A percentile compares a stretch with the other conserved stretches of the same genome.
phyloP scores from a whole-genome alignment of 2,888 invertebrate species.

The Dynastes grantii region DNA sequence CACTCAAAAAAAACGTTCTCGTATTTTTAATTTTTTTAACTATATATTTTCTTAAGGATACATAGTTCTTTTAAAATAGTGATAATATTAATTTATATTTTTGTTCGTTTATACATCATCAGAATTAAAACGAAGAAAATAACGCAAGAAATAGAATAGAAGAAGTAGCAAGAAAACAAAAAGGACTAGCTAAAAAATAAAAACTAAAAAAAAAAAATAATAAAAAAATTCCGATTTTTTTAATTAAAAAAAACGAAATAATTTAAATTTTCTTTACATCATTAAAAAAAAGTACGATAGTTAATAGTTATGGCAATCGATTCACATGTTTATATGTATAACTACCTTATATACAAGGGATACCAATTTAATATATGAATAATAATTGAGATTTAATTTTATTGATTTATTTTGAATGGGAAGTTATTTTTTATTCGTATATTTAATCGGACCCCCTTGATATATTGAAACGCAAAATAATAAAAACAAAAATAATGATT shows the following conservation, averaged over 20 bases:
- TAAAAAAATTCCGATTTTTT: not conserved
- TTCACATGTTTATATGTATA: constrained; percentile 60
- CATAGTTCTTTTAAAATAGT: constrained; percentile 4
- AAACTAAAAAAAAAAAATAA: not conserved
- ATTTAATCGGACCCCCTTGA: not conserved
- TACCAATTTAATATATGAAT: not conserved
- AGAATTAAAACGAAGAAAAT: not conserved
- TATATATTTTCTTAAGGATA: constrained; percentile 13
- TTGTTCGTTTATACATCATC: not conserved
- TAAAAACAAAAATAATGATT: constrained; percentile 55
- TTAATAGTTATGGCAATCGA: constrained; percentile 64
- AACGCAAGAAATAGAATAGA: constrained; percentile 5
- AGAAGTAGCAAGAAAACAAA: not conserved
- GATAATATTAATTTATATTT: not conserved
- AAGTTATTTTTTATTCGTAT: not conserved
- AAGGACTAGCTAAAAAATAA: constrained; percentile 14
- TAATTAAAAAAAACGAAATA: constrained; percentile 28
- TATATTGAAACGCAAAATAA: constrained; percentile 56
- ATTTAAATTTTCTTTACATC: constrained; percentile 53
- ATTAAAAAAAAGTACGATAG: constrained; percentile 6
- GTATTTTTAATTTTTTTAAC: not conserved
- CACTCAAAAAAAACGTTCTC: not conserved
- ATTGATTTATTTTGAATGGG: not conserved
- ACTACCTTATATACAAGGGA: not conserved
- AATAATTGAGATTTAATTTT: not conserved